These are phyloP conservation scores for Bubo scandiacus DNA, from an alignment of 2,113 vertebrate genomes.

Conservation along the genomic window DNA sequence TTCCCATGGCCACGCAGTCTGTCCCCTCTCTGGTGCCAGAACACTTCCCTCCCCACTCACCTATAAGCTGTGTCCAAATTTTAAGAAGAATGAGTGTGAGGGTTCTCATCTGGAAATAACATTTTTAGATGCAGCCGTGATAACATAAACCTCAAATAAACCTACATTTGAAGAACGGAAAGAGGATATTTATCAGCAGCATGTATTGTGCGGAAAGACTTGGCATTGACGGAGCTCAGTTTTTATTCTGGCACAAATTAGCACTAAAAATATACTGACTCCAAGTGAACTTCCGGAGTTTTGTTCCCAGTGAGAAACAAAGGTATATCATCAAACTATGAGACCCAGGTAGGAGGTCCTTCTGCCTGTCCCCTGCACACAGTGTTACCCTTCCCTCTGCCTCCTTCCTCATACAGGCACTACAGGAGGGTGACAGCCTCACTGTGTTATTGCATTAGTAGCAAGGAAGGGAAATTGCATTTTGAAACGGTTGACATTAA, in stretches of 20 bases:
- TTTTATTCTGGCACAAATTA: neutral
- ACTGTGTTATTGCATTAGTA: neutral
- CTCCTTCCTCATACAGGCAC: neutral
- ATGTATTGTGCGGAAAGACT: neutral
- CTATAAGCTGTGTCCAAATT: neutral
- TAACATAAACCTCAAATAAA: neutral
- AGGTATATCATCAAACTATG: neutral
- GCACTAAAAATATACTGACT: slow-evolving; percentile 17
- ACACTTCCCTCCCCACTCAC: neutral
- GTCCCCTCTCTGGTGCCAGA: neutral
- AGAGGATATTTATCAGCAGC: neutral
- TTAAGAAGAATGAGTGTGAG: neutral
- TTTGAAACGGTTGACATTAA: neutral
- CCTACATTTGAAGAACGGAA: neutral
- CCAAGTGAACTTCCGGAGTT: neutral
- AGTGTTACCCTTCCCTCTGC: neutral
- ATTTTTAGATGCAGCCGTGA: neutral
- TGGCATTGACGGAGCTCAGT: neutral
- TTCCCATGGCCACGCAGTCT: fast-evolving
- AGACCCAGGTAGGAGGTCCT: neutral
- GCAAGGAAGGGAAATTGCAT: neutral
- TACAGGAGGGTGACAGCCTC: neutral
- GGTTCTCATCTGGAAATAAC: neutral
- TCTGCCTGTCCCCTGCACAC: neutral
- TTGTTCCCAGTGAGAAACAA: neutral